phyloP scores from a whole-genome alignment of 1,140 invertebrate genomes.

The Drosophila kurseongensis region DNA sequence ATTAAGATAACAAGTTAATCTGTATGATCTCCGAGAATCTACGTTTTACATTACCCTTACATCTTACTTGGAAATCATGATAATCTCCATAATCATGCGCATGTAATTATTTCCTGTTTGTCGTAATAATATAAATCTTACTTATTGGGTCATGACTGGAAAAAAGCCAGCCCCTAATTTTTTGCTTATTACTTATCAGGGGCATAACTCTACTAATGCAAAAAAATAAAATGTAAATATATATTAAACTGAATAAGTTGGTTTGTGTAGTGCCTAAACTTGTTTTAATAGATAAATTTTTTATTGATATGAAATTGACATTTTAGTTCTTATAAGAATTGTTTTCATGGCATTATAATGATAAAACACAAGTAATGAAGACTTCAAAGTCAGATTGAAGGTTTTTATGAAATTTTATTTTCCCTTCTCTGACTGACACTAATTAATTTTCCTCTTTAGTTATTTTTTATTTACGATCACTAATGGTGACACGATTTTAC shows the following conservation, averaged over 20 bases:
- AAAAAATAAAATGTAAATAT: background rate
- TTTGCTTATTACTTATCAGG: slow-evolving; percentile 3
- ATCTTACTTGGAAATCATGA: slow-evolving; percentile 11
- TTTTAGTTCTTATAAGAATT: no score
- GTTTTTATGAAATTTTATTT: slow-evolving; percentile 3
- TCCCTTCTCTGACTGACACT: background rate
- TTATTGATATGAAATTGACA: no score
- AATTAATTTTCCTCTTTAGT: slow-evolving; percentile 7
- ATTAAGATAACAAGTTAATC: slow-evolving; percentile 26
- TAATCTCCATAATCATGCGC: slow-evolving; percentile 19
- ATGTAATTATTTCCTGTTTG: slow-evolving; percentile 33
- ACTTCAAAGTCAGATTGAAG: background rate
- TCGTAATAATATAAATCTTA: slow-evolving; percentile 21
- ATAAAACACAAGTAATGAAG: no score
- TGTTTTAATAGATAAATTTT: background rate
- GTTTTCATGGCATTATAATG: no score
- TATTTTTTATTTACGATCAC: slow-evolving; percentile 13
- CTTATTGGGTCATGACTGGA: slow-evolving; percentile 8
- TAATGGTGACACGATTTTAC: slow-evolving; percentile 7
- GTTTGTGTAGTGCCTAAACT: background rate
- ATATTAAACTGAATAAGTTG: background rate
- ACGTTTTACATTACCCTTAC: slow-evolving; percentile 12
- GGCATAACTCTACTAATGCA: background rate
- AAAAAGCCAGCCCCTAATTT: background rate
- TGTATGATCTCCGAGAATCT: slow-evolving; percentile 27